Evolutionary conservation across 2,113 vertebrate genomes (phyloP), one percentile per base, ranked within the genome.

Genomic region (Clarias macrocephalus): DNA sequence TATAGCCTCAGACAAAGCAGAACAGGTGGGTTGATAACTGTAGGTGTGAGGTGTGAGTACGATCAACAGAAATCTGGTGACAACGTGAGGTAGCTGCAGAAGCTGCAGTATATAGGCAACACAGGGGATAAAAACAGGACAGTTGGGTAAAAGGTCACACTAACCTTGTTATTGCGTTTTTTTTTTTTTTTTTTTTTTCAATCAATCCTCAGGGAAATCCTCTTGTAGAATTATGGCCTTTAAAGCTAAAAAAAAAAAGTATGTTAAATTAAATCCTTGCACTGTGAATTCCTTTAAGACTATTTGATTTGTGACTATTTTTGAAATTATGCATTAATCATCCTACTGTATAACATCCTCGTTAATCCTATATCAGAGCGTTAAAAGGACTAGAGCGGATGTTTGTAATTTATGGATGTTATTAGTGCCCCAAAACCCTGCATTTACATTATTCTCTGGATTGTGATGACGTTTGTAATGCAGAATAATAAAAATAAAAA

Each of bases 371-470:
- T 57, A 33, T n/a, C 21, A 80, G 19, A 80, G 21, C 15, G 12
- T 81, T 52, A 63, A 85, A 30, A 25, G 5, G 13, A 10, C 65
- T 57, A 4, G 65, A 54, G 63, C 16, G 33, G 52, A 56, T 57
- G n/a, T 62, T 25, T 28, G 37, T 63, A 25, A 19, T 7, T 30
- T 12, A 16, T 3, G 21, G 25, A 63, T 15, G 52, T 12, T 33
- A 25, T 25, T 37, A 28, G 52, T 42, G 60, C 65, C 30, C 30
- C 30, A 28, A 18, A 84, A 42, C n/a, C 87, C 56, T 62, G 68
- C 48, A 66, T 75, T 82, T 59, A 85, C 30, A 63, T 23, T 1
- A 59, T 62, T 68, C 87, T 85, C 79, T 88, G 83, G 48, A 82
- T 54, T 52, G 68, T 77, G 83, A 68, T 33, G 1, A 57, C 13